phyloP scores from a whole-genome alignment of 1,140 invertebrate species.

The Choristoneura fumiferana region DNA sequence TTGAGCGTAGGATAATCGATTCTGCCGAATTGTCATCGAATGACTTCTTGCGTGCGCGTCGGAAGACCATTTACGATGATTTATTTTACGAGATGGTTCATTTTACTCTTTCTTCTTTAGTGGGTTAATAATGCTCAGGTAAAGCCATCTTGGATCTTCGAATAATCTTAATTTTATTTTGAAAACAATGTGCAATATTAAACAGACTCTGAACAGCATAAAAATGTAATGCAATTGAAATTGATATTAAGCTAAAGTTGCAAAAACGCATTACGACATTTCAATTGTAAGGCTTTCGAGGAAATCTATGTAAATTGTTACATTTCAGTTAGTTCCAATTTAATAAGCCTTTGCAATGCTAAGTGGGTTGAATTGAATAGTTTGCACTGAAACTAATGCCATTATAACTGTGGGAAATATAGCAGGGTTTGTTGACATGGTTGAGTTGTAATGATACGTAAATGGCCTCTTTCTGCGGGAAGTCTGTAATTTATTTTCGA shows the following conservation, averaged over 20 bases:
- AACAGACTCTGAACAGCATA: background rate
- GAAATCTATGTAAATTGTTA: slow-evolving; percentile 14
- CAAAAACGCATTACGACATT: slow-evolving; percentile 4
- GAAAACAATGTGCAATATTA: background rate
- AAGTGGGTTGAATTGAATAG: slow-evolving; percentile 5
- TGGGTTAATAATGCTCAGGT: too few species aligned
- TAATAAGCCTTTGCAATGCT: slow-evolving; percentile 15
- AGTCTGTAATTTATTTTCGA: too few species aligned
- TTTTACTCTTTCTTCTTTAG: too few species aligned
- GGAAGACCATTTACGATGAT: background rate
- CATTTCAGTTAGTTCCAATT: slow-evolving; percentile 11
- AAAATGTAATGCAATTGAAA: slow-evolving; percentile 5
- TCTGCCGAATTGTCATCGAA: slow-evolving; percentile 6
- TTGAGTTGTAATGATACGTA: slow-evolving; percentile 15
- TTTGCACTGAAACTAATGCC: background rate
- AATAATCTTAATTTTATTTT: too few species aligned
- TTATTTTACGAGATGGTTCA: too few species aligned
- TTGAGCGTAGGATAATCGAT: slow-evolving; percentile 14
- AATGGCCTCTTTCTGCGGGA: background rate
- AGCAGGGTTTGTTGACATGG: slow-evolving; percentile 1
- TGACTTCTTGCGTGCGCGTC: background rate
- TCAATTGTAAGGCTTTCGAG: slow-evolving; percentile 3
- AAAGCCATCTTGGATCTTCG: too few species aligned
- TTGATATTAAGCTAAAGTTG: slow-evolving; percentile 8
- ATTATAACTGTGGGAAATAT: slow-evolving; percentile 16